These are phyloP conservation scores for Lampris megalopsis DNA, from an alignment of 2,113 vertebrate species.

Conservation along the genomic window DNA sequence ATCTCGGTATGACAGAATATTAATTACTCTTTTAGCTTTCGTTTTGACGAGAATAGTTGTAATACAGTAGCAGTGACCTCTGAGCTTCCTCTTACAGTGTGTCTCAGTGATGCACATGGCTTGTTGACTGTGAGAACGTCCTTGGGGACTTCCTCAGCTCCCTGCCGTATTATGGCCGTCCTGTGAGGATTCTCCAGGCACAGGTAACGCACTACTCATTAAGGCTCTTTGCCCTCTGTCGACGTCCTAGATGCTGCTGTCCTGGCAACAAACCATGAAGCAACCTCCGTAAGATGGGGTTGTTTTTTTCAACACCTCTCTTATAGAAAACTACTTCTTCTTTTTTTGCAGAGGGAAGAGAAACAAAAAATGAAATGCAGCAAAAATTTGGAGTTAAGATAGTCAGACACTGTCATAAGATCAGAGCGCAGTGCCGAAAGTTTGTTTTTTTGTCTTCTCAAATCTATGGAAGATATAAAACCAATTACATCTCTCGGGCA, in stretches of 20 bases:
- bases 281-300: not conserved
- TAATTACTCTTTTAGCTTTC: not conserved
- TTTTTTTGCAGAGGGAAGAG: not conserved
- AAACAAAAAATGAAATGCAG: not conserved
- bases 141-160: constrained; percentile 56
- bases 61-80: not conserved
- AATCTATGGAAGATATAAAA: not conserved
- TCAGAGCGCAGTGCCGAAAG: not conserved
- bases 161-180: constrained; percentile 55
- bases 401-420: not conserved
- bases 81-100: not conserved
- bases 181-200: constrained; percentile 48
- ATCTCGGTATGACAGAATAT: not conserved
- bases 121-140: constrained; percentile 74
- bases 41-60: not conserved
- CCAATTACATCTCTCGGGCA: not conserved
- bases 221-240: constrained; percentile 40
- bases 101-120: constrained; percentile 24
- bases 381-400: too few relatives aligned
- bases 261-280: constrained; percentile 64
- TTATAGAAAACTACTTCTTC: not conserved
- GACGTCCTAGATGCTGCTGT: constrained; percentile 32
- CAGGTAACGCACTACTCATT: constrained; percentile 69
- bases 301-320: too few relatives aligned
- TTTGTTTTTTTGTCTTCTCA: not conserved